These are phyloP conservation scores for Arothron firmamentum DNA, from an alignment of 2,113 vertebrate genomes.

Conservation along the genomic window DNA sequence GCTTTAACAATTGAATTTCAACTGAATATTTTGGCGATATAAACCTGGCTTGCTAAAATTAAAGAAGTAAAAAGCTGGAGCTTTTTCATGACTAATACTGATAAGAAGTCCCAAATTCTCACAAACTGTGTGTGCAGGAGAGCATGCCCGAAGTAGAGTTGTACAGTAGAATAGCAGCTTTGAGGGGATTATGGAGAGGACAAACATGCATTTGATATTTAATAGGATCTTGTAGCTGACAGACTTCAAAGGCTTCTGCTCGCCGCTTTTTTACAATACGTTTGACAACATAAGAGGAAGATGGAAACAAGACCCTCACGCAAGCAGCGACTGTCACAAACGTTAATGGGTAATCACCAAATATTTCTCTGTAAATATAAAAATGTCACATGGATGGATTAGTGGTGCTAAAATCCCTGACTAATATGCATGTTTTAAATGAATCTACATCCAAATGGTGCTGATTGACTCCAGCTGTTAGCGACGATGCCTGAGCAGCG, in stretches of 20 bases:
- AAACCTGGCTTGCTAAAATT: no score
- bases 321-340: slow-evolving; percentile 47
- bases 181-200: slow-evolving; percentile 37
- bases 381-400: slow-evolving; percentile 47
- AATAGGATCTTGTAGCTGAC: slow-evolving; percentile 52
- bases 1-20: no score
- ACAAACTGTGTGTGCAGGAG: slow-evolving; percentile 1
- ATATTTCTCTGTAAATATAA: slow-evolving; percentile 27
- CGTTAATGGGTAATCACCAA: slow-evolving; percentile 46
- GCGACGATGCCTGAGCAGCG: slow-evolving; percentile 24
- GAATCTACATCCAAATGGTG: slow-evolving; percentile 37
- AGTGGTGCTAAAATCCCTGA: slow-evolving; percentile 39
- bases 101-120: background rate
- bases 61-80: no score
- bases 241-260: slow-evolving; percentile 53
- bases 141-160: slow-evolving; percentile 15
- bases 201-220: slow-evolving; percentile 58
- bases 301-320: slow-evolving; percentile 40
- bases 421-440: slow-evolving; percentile 59
- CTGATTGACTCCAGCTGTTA: slow-evolving; percentile 22
- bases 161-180: slow-evolving; percentile 27
- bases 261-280: slow-evolving; percentile 28
- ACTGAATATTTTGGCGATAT: no score
- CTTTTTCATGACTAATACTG: no score
- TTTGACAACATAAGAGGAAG: slow-evolving; percentile 32